Percentiles rank a stretch among this genome's conserved stretches.
Evolutionary conservation across 1,140 invertebrate species (phyloP).

Genomic region (Notospermus geniculatus): DNA sequence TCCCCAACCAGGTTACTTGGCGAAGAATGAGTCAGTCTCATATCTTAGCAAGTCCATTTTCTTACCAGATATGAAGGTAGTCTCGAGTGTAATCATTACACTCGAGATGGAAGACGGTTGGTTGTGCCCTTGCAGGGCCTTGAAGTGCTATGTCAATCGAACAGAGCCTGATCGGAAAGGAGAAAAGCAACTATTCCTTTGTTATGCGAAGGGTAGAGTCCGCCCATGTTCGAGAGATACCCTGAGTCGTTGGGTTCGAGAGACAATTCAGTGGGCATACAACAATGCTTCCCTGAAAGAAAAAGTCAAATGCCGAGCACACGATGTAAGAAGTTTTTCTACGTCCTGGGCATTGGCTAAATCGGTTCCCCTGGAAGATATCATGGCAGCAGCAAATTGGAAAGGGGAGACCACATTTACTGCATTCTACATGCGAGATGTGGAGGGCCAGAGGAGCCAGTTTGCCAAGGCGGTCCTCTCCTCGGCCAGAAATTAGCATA

Average conservation of each 20-base stretch:
- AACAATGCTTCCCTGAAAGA: background rate
- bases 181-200: background rate
- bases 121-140: conserved; percentile 12
- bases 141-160: conserved; percentile 10
- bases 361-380: background rate
- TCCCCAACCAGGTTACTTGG: too few species aligned
- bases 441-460: too few species aligned
- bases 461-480: too few species aligned
- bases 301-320: background rate
- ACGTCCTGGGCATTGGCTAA: conserved; percentile 14
- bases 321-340: conserved; percentile 11
- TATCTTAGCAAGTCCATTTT: too few species aligned
- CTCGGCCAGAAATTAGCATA: background rate
- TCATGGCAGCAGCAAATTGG: background rate
- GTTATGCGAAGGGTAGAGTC: background rate
- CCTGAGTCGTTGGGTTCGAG: conserved; percentile 11
- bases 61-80: too few species aligned
- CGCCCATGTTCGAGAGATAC: conserved; percentile 1
- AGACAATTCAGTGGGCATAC: background rate
- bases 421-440: too few species aligned
- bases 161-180: background rate
- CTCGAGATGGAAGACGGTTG: background rate
- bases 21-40: too few species aligned
- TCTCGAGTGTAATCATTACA: too few species aligned
- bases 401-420: too few species aligned